These are phyloP conservation scores for Marcusenius ussheri DNA, from an alignment of 2,113 vertebrate species.

Conservation along the genomic window DNA sequence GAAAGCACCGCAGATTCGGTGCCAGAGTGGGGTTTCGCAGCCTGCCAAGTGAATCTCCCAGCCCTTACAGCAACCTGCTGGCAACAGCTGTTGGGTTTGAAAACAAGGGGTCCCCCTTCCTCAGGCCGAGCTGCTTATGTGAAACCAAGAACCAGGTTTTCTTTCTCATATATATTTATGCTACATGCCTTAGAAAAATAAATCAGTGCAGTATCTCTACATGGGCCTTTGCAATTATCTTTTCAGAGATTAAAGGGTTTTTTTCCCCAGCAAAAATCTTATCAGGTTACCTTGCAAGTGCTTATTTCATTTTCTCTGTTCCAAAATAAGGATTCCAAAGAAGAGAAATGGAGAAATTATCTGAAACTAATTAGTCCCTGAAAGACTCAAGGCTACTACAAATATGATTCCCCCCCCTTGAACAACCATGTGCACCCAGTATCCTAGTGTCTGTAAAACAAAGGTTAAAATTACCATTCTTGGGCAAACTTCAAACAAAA, in stretches of 20 bases:
- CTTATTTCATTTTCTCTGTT: constrained; percentile 24
- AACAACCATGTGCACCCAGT: neutral
- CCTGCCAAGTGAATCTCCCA: constrained; percentile 50
- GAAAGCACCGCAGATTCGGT: neutral
- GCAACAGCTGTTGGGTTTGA: constrained; percentile 54
- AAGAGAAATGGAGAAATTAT: constrained; percentile 32
- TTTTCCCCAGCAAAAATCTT: constrained; percentile 14
- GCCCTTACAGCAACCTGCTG: constrained; percentile 49
- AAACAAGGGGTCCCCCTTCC: constrained; percentile 26
- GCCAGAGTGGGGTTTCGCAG: constrained; percentile 46
- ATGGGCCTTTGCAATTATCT: constrained; percentile 18
- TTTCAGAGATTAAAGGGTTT: constrained; percentile 19
- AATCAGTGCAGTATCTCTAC: constrained; percentile 13
- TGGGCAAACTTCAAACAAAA: constrained; percentile 13
- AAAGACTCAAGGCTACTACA: constrained; percentile 10
- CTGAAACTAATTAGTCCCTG: constrained; percentile 32
- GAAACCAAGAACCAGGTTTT: constrained; percentile 3
- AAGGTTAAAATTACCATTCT: constrained; percentile 25
- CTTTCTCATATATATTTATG: constrained; percentile 8
- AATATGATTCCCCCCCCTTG: neutral
- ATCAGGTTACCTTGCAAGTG: constrained; percentile 16
- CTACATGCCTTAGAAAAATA: constrained; percentile 4
- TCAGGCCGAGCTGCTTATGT: neutral
- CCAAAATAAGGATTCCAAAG: constrained; percentile 20
- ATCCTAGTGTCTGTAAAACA: neutral